Evolutionary conservation across 2,888 invertebrate species (phyloP).

Genomic region (Protula sp.): DNA sequence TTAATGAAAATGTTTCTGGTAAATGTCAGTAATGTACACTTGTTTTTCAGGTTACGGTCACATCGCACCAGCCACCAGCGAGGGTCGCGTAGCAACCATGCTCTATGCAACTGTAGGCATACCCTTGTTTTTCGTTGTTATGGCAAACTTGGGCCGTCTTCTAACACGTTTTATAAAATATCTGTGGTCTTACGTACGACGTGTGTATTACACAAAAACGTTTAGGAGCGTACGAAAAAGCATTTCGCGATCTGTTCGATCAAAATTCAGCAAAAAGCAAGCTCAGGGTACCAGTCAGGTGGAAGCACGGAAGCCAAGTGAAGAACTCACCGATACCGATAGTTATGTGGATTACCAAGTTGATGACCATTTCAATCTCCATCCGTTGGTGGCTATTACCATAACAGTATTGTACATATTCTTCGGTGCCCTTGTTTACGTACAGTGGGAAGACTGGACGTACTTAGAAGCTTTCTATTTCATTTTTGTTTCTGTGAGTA

Average conservation of each 20-base stretch:
- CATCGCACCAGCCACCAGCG: conserved; percentile 81
- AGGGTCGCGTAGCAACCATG: conserved; percentile 82
- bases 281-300: background rate
- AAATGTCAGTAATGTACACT: too few species aligned
- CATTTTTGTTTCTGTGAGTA: conserved; percentile 93
- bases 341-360: background rate
- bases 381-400: conserved; percentile 79
- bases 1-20: too few species aligned
- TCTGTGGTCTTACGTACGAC: conserved; percentile 61
- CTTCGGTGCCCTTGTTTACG: conserved; percentile 72
- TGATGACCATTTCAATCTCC: conserved; percentile 74
- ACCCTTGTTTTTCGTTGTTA: conserved; percentile 85
- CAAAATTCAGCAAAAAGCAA: background rate
- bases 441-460: conserved; percentile 66
- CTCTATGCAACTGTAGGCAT: conserved; percentile 92
- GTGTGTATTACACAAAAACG: conserved; percentile 65
- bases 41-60: conserved; percentile 82
- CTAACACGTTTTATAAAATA: conserved; percentile 87
- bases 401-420: conserved; percentile 81
- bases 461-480: conserved; percentile 93
- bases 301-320: background rate
- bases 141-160: conserved; percentile 91
- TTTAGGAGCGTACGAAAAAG: background rate
- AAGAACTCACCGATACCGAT: background rate
- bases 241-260: background rate